phyloP scores from a whole-genome alignment of 1,140 invertebrate genomes.

The Ips typographus region DNA sequence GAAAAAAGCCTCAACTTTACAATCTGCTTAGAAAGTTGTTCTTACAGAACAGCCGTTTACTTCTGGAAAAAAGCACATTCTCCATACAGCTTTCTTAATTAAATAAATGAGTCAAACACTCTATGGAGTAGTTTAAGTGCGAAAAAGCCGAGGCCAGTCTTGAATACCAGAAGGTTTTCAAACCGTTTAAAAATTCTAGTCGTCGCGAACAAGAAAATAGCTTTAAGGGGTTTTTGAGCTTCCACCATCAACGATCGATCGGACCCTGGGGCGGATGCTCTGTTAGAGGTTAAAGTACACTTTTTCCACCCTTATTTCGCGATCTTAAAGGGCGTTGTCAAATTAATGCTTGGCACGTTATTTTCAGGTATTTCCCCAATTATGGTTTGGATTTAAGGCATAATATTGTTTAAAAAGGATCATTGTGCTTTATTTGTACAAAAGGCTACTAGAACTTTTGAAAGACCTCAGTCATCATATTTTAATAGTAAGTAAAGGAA shows the following conservation, averaged over 20 bases:
- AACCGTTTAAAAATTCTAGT: constrained; percentile 27
- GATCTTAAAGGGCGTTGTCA: background rate
- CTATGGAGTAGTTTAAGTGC: constrained; percentile 6
- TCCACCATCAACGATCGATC: constrained; percentile 15
- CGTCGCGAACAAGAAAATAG: constrained; percentile 20
- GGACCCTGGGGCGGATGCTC: constrained; percentile 5
- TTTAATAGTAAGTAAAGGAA: too few relatives aligned
- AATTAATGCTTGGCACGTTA: background rate
- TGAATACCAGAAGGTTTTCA: constrained; percentile 6
- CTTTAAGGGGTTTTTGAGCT: constrained; percentile 25
- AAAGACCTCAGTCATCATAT: too few relatives aligned
- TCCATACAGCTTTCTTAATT: constrained; percentile 15
- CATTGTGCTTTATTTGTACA: too few relatives aligned
- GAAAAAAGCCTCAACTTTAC: background rate
- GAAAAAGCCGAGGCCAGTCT: background rate
- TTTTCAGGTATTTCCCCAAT: too few relatives aligned
- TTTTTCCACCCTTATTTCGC: constrained; percentile 9
- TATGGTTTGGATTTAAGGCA: too few relatives aligned
- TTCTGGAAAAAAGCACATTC: constrained; percentile 1
- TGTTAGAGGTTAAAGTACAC: constrained; percentile 7
- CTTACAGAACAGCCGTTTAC: background rate
- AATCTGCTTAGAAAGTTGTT: constrained; percentile 3
- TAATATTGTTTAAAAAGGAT: too few relatives aligned
- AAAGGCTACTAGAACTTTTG: too few relatives aligned
- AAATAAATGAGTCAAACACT: constrained; percentile 14